Percentiles rank a stretch among this genome's conserved stretches.
These are phyloP conservation scores for Campaea margaritaria DNA, from an alignment of 2,888 invertebrate genomes.

Conservation along the genomic window DNA sequence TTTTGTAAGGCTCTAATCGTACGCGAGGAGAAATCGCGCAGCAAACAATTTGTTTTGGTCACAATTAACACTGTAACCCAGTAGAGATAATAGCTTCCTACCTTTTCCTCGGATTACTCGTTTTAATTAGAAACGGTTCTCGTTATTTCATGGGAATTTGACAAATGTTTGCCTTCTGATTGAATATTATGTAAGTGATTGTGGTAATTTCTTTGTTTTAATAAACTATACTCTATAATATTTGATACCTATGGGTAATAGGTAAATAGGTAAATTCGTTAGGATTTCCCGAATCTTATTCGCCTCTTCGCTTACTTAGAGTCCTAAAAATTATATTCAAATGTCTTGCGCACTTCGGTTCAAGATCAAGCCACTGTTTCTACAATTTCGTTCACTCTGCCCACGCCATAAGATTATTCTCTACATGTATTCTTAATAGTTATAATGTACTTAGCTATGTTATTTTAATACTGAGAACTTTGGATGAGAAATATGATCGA, in stretches of 20 bases:
- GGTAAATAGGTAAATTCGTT: too few species aligned
- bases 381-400: too few species aligned
- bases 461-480: not conserved
- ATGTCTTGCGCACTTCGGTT: too few species aligned
- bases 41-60: conserved; percentile 56
- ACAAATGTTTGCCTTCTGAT: conserved; percentile 20
- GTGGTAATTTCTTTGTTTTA: not conserved
- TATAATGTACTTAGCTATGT: not conserved
- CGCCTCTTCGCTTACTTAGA: too few species aligned
- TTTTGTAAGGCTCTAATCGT: not conserved
- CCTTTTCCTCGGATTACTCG: conserved; percentile 37
- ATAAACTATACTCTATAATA: not conserved
- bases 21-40: conserved; percentile 42
- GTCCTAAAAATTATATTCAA: too few species aligned
- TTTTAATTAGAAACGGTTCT: conserved; percentile 35
- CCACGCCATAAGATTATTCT: too few species aligned
- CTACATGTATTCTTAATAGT: too few species aligned
- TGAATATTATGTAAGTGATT: conserved; percentile 19
- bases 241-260: too few species aligned
- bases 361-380: too few species aligned
- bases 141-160: conserved; percentile 28
- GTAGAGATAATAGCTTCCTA: conserved; percentile 49
- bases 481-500: too few species aligned
- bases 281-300: too few species aligned
- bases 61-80: conserved; percentile 59